A percentile compares a stretch with the other conserved stretches of the same genome.
phyloP scores from a whole-genome alignment of 2,797 vertebrate genomes.

The Propithecus deckenii region DNA sequence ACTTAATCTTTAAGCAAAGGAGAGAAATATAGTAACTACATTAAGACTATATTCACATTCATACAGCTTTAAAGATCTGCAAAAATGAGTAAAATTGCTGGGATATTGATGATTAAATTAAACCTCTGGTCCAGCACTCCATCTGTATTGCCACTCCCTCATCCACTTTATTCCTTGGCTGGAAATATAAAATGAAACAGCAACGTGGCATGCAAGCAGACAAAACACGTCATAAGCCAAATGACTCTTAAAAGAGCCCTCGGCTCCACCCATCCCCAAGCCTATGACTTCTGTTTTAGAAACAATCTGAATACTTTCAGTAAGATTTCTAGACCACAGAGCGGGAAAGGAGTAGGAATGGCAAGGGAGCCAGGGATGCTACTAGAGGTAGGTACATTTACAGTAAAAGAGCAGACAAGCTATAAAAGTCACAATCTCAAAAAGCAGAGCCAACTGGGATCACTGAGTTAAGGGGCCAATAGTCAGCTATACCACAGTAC shows the following conservation, averaged over 20 bases:
- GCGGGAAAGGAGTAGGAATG: background rate
- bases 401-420: background rate
- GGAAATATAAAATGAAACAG: conserved; percentile 43
- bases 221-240: conserved; percentile 33
- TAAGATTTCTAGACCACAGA: background rate
- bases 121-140: background rate
- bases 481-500: background rate
- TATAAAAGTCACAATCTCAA: background rate
- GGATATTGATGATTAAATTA: background rate
- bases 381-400: background rate
- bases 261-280: background rate
- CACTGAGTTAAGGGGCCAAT: background rate
- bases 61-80: background rate
- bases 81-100: conserved; percentile 5
- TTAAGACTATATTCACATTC: conserved; percentile 20
- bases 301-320: background rate
- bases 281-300: background rate
- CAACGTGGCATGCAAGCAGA: background rate
- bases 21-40: conserved; percentile 32
- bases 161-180: background rate
- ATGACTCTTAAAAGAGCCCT: background rate
- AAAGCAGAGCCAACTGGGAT: background rate
- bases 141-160: background rate
- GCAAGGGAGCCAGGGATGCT: background rate
- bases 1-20: conserved; percentile 6